A percentile compares a stretch with the other conserved stretches of the same genome.
phyloP scores from a whole-genome alignment of 2,113 vertebrate genomes.

The Pipra filicauda region DNA sequence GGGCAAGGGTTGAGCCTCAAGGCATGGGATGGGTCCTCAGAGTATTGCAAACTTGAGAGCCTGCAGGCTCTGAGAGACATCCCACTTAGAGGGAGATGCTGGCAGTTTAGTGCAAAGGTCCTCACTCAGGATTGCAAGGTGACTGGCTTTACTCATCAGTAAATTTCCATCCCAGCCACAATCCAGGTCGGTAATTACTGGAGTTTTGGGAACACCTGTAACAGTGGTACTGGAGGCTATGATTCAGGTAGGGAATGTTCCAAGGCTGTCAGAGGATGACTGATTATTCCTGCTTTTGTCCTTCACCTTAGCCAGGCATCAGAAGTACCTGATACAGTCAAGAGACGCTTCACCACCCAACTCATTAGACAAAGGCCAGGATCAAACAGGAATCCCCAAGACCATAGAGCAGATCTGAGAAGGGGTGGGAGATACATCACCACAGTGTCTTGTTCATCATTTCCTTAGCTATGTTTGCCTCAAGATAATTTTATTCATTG shows the following conservation, averaged over 20 bases:
- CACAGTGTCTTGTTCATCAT: not conserved
- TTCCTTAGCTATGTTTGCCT: not conserved
- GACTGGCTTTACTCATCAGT: not conserved
- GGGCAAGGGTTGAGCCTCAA: not conserved
- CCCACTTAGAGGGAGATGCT: not conserved
- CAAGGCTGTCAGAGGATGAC: no score
- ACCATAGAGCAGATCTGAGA: not conserved
- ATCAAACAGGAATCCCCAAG: not conserved
- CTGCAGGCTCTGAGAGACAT: not conserved
- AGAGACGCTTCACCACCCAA: not conserved
- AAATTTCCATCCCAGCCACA: not conserved
- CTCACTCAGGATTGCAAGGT: not conserved
- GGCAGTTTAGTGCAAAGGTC: not conserved
- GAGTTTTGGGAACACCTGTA: not conserved
- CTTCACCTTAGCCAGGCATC: not conserved
- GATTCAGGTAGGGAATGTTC: not conserved
- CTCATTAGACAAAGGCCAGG: not conserved
- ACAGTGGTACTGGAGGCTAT: rapidly evolving
- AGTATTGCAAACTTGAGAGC: not conserved
- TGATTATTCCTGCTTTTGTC: not conserved
- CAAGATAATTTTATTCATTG: not conserved
- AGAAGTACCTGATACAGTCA: not conserved
- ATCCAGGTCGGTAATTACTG: not conserved
- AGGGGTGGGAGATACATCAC: not conserved
- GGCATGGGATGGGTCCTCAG: not conserved